Evolutionary conservation across 2,113 vertebrate species (phyloP).

Genomic region (Pteruthius melanotis): DNA sequence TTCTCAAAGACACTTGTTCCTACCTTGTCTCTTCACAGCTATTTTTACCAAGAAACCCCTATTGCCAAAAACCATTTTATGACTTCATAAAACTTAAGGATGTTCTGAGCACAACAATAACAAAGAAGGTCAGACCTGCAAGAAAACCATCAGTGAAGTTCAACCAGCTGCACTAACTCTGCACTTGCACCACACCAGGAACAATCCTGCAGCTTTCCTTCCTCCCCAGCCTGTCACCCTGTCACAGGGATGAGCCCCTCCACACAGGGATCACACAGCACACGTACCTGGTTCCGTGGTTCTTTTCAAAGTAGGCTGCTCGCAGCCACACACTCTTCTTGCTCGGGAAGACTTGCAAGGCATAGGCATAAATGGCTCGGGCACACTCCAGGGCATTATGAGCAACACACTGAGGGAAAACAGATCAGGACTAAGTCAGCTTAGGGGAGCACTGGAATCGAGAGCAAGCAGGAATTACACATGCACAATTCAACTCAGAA

Average conservation of each 20-base stretch:
- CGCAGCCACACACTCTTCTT: constrained; percentile 98
- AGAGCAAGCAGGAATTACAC: background rate
- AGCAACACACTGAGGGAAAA: constrained; percentile 85
- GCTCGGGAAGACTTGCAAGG: constrained; percentile 95
- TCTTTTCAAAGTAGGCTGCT: constrained; percentile 98
- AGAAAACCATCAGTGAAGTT: accelerated
- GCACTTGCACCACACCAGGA: background rate
- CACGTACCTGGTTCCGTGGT: constrained; percentile 89
- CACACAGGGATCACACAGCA: accelerated
- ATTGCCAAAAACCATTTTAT: background rate
- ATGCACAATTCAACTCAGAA: background rate
- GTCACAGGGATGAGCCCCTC: background rate
- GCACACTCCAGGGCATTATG: constrained; percentile 95
- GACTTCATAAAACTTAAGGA: background rate
- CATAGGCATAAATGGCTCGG: constrained; percentile 93
- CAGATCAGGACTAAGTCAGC: background rate
- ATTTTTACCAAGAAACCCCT: background rate
- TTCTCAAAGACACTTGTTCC: background rate
- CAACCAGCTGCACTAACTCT: background rate
- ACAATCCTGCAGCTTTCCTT: background rate
- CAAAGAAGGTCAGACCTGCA: background rate
- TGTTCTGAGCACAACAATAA: background rate
- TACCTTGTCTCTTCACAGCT: background rate
- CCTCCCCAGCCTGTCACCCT: background rate
- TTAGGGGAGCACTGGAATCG: background rate